These are phyloP conservation scores for Lycopodina hypogea DNA, from an alignment of 37 sponge, comb jelly and placozoan genomes.

Conservation along the genomic window DNA sequence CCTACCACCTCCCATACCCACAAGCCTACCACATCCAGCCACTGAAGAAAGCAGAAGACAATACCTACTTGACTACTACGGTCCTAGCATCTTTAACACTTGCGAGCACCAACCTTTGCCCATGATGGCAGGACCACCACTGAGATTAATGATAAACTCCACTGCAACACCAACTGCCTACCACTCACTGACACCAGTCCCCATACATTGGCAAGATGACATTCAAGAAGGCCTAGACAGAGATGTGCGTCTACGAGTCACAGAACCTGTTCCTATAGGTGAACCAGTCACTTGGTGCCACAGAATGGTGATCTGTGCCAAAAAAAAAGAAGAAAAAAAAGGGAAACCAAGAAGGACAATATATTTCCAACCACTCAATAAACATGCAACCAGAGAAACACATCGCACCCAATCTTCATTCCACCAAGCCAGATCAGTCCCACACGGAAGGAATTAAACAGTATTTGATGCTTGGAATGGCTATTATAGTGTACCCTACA, in stretches of 20 bases:
- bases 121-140: slow-evolving; percentile 46
- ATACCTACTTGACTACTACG: slow-evolving; percentile 37
- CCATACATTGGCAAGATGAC: slow-evolving; percentile 42
- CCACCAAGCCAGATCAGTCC: slow-evolving; percentile 44
- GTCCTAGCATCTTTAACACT: slow-evolving; percentile 31
- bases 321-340: not conserved
- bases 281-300: too few relatives aligned
- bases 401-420: slow-evolving; percentile 39
- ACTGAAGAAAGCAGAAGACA: slow-evolving; percentile 33
- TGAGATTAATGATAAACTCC: slow-evolving; percentile 48
- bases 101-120: slow-evolving; percentile 33
- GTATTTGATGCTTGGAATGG: too few relatives aligned
- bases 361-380: slow-evolving; percentile 37
- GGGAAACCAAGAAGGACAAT: slow-evolving; percentile 29
- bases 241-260: slow-evolving; percentile 38
- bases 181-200: slow-evolving; percentile 43
- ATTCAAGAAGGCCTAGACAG: slow-evolving; percentile 35
- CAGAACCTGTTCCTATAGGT: slow-evolving; percentile 46
- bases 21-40: slow-evolving; percentile 36
- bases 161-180: slow-evolving; percentile 40
- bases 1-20: slow-evolving; percentile 17
- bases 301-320: slow-evolving; percentile 42
- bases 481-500: slow-evolving; percentile 50
- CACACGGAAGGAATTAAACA: slow-evolving; percentile 42
- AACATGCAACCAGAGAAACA: slow-evolving; percentile 26